These are phyloP conservation scores for Amaurobius ferox DNA, from an alignment of 2,888 invertebrate genomes.

Conservation along the genomic window DNA sequence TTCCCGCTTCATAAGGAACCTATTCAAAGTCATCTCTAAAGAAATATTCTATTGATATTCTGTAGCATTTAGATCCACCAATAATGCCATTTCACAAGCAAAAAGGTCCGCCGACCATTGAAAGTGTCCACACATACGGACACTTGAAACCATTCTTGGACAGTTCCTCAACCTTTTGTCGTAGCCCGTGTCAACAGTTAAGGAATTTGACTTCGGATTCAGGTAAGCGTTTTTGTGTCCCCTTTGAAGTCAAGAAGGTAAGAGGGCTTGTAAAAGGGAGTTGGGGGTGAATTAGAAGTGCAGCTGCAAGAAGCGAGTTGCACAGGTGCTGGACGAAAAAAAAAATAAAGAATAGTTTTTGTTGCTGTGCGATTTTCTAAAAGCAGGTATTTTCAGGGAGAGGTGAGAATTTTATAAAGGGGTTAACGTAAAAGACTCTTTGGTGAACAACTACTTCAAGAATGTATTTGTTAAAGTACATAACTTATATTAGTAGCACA, in stretches of 20 bases:
- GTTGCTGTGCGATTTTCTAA: background rate
- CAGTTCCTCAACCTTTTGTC: conserved; percentile 60
- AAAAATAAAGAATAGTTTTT: background rate
- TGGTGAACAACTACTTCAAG: background rate
- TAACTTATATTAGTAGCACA: too few relatives aligned
- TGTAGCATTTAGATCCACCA: conserved; percentile 5
- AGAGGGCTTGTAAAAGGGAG: conserved; percentile 13
- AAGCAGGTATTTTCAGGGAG: background rate
- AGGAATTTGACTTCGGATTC: conserved; percentile 25
- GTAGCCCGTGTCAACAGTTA: conserved; percentile 41
- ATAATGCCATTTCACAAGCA: conserved; percentile 4
- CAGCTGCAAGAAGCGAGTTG: conserved; percentile 32
- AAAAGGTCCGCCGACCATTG: conserved; percentile 10
- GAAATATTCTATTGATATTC: background rate
- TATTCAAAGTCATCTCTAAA: background rate
- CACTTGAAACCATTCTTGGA: conserved; percentile 24
- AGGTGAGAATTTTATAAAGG: conserved; percentile 9
- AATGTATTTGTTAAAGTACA: background rate
- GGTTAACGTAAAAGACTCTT: background rate
- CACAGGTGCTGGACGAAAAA: conserved; percentile 46
- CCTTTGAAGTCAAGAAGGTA: background rate
- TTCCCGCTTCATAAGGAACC: conserved; percentile 1
- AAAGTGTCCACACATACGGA: conserved; percentile 12
- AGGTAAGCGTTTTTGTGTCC: background rate
- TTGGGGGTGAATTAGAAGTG: conserved; percentile 17